phyloP scores from a whole-genome alignment of 2,797 vertebrate species.

The Pseudochaenichthys georgianus region DNA sequence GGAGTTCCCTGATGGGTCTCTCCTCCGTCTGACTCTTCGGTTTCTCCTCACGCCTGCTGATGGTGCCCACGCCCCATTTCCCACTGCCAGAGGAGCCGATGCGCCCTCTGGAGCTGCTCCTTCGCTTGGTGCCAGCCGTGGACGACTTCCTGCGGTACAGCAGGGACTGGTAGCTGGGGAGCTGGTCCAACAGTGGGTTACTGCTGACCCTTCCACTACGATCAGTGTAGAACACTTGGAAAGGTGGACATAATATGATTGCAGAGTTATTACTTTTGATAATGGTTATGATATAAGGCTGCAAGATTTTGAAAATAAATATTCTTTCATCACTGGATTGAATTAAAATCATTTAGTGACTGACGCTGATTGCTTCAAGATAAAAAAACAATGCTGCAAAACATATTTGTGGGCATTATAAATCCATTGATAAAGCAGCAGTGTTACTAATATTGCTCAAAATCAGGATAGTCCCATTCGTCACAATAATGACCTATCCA shows the following conservation, averaged over 20 bases:
- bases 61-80: constrained; percentile 58
- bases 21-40: constrained; percentile 54
- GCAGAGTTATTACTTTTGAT: neutral
- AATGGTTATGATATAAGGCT: neutral
- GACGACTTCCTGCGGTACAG: constrained; percentile 85
- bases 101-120: constrained; percentile 60
- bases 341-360: neutral
- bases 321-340: neutral
- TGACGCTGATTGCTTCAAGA: neutral
- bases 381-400: neutral
- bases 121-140: constrained; percentile 64
- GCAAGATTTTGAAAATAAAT: neutral
- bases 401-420: neutral
- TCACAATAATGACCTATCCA: too few species aligned
- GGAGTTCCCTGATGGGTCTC: constrained; percentile 77
- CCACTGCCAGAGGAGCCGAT: constrained; percentile 67
- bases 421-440: neutral
- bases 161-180: constrained; percentile 93
- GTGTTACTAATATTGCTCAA: neutral
- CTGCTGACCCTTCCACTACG: constrained; percentile 61
- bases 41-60: constrained; percentile 50
- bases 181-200: constrained; percentile 90
- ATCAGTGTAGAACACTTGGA: constrained; percentile 79
- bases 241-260: constrained; percentile 1
- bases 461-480: neutral